Percentiles rank a stretch among this genome's conserved stretches.
phyloP scores from a whole-genome alignment of 2,888 invertebrate genomes.

The Stenodema calcarata region DNA sequence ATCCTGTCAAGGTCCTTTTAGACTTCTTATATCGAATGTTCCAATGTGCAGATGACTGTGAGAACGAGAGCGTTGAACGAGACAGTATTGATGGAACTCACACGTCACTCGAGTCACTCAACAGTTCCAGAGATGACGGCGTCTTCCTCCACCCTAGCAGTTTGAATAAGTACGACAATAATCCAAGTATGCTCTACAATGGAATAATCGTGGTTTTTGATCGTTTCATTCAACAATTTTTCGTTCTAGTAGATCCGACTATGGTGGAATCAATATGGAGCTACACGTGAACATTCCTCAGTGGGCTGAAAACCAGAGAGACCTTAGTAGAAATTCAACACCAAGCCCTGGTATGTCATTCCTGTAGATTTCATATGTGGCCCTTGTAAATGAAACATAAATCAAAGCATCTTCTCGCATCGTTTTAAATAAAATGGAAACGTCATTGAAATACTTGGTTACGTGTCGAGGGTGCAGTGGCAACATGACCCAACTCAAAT shows the following conservation, averaged over 20 bases:
- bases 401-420: too few relatives aligned
- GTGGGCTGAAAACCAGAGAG: conserved; percentile 55
- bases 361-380: too few relatives aligned
- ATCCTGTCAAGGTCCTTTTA: too few relatives aligned
- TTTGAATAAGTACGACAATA: conserved; percentile 35
- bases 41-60: conserved; percentile 29
- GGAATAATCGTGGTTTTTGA: too few relatives aligned
- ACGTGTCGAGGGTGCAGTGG: too few relatives aligned
- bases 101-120: conserved; percentile 51
- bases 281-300: conserved; percentile 61
- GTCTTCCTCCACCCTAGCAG: conserved; percentile 52
- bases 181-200: background rate
- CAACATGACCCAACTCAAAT: too few relatives aligned
- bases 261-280: conserved; percentile 61
- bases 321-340: conserved; percentile 52
- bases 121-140: conserved; percentile 52
- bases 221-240: background rate
- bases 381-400: too few relatives aligned
- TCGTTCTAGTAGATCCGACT: conserved; percentile 15
- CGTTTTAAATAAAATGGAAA: too few relatives aligned
- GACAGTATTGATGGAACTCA: conserved; percentile 43
- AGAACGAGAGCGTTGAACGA: conserved; percentile 28
- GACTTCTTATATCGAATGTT: too few relatives aligned
- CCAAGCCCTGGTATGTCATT: conserved; percentile 51
- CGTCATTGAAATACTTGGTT: too few relatives aligned